phyloP scores from a whole-genome alignment of 2,113 vertebrate species.

The Chelonoidis abingdonii region DNA sequence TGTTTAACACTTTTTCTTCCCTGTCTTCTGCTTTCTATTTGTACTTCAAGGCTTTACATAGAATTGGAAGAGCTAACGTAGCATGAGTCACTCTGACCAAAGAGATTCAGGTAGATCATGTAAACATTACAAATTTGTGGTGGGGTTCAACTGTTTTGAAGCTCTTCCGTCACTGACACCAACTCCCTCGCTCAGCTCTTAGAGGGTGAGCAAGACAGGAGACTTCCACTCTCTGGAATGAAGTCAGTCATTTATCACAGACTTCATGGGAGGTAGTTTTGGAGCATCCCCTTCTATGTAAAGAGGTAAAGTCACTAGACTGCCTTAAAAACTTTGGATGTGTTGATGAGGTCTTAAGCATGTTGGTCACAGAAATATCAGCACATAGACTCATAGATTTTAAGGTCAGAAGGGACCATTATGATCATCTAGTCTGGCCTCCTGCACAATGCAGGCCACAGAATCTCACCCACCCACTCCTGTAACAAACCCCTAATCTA shows the following conservation, averaged over 20 bases:
- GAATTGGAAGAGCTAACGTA: neutral
- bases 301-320: neutral
- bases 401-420: too few relatives aligned
- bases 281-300: neutral
- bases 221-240: neutral
- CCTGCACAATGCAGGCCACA: too few relatives aligned
- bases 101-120: neutral
- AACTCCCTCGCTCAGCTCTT: neutral
- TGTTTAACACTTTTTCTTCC: rapidly evolving
- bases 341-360: neutral
- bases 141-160: neutral
- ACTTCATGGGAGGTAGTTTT: neutral
- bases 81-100: neutral
- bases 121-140: neutral
- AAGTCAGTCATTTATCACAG: neutral
- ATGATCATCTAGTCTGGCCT: too few relatives aligned
- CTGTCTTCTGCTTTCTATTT: neutral
- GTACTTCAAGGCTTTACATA: neutral
- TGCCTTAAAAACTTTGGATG: neutral
- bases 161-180: neutral
- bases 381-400: neutral
- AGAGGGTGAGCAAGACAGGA: neutral
- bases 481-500: too few relatives aligned
- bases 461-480: too few relatives aligned
- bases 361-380: neutral